Evolutionary conservation across 2,888 invertebrate species (phyloP).

Genomic region (Pimpla rufipes): DNA sequence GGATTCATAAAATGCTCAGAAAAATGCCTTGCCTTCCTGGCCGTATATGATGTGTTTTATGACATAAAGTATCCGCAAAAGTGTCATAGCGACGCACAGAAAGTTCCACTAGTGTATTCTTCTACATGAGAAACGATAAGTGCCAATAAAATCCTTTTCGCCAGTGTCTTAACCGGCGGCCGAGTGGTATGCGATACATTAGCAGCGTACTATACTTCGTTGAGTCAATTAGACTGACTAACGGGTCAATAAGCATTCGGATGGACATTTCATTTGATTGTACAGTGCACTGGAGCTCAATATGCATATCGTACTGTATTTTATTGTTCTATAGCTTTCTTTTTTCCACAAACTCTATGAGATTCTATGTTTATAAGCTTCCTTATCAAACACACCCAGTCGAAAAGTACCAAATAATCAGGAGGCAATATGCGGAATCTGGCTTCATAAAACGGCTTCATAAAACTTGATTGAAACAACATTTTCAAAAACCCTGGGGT

Average conservation of each 20-base stretch:
- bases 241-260: not conserved
- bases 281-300: no score
- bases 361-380: no score
- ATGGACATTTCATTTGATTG: not conserved
- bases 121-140: not conserved
- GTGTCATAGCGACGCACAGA: not conserved
- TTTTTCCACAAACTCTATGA: no score
- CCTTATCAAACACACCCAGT: no score
- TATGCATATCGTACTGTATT: not conserved
- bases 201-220: not conserved
- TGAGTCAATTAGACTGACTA: conserved; percentile 2
- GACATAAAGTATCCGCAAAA: conserved; percentile 1
- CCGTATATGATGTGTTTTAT: not conserved
- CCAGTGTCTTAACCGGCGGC: not conserved
- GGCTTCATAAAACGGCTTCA: no score
- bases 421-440: no score
- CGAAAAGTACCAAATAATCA: no score
- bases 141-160: conserved; percentile 9
- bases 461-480: no score
- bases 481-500: no score
- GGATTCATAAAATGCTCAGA: not conserved
- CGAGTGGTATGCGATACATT: not conserved
- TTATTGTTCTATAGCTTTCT: no score
- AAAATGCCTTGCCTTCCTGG: not conserved
- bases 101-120: not conserved